Evolutionary conservation across 1,140 invertebrate species (phyloP).

Genomic region (Drosophila virilis): DNA sequence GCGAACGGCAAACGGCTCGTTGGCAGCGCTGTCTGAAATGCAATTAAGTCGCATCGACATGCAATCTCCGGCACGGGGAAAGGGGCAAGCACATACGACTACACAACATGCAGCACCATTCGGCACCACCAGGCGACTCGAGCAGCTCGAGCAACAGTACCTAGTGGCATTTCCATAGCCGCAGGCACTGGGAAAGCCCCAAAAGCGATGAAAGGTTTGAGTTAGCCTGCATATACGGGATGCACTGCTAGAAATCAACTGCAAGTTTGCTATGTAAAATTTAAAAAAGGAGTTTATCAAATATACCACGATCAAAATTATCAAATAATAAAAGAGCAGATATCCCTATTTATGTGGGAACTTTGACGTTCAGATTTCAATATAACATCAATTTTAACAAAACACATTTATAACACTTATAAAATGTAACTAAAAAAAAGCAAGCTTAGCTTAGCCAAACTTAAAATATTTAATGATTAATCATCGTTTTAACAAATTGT

Average conservation of each 20-base stretch:
- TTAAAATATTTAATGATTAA: too few species aligned
- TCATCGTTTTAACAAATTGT: too few species aligned
- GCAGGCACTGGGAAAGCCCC: slow-evolving; percentile 39
- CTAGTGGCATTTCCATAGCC: slow-evolving; percentile 26
- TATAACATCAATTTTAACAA: too few species aligned
- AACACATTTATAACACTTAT: too few species aligned
- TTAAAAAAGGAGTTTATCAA: too few species aligned
- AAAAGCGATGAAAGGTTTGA: slow-evolving; percentile 72
- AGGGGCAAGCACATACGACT: slow-evolving; percentile 45
- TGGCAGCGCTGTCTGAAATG: slow-evolving; percentile 77
- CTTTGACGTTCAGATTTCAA: too few species aligned
- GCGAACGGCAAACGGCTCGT: slow-evolving; percentile 56
- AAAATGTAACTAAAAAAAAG: too few species aligned
- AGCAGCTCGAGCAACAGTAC: background rate
- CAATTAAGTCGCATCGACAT: slow-evolving; percentile 80
- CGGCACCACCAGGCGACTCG: background rate
- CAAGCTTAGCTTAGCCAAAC: too few species aligned
- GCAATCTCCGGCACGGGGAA: slow-evolving; percentile 70
- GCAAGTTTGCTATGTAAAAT: background rate
- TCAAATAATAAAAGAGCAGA: too few species aligned
- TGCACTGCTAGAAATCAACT: slow-evolving; percentile 21
- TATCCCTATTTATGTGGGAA: too few species aligned
- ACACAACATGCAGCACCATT: slow-evolving; percentile 45
- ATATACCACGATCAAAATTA: too few species aligned
- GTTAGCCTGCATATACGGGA: slow-evolving; percentile 41